phyloP scores from a whole-genome alignment of 1,140 invertebrate species.

The Manduca sexta region DNA sequence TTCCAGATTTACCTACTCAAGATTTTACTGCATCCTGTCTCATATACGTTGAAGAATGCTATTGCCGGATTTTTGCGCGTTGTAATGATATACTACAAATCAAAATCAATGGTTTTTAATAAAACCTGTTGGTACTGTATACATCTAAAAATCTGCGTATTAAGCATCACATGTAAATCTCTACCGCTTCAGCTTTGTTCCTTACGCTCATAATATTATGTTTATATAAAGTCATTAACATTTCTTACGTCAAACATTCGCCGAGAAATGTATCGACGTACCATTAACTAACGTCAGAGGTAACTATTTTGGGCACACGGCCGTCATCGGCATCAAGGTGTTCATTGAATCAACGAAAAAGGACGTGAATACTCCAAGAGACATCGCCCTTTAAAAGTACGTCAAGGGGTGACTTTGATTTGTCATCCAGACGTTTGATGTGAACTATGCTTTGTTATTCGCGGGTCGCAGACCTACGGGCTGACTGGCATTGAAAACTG shows the following conservation, averaged over 20 bases:
- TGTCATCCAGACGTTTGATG: constrained; percentile 18
- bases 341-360: constrained; percentile 38
- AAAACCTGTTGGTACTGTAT: no score
- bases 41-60: no score
- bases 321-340: constrained; percentile 38
- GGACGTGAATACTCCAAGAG: constrained; percentile 12
- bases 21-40: no score
- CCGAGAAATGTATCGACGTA: constrained; percentile 33
- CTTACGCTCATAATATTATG: constrained; percentile 5
- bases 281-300: constrained; percentile 32
- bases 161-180: not conserved
- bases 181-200: not conserved
- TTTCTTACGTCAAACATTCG: constrained; percentile 41
- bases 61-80: no score
- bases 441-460: not conserved
- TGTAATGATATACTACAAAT: no score
- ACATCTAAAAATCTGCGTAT: not conserved
- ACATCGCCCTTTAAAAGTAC: constrained; percentile 18
- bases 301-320: constrained; percentile 36
- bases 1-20: no score
- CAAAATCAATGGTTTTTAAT: no score
- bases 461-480: not conserved
- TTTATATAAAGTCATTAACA: constrained; percentile 37
- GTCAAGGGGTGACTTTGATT: constrained; percentile 19
- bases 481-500: not conserved